These are phyloP conservation scores for Drosophila planitibia DNA, from an alignment of 2,888 invertebrate species.

Conservation along the genomic window DNA sequence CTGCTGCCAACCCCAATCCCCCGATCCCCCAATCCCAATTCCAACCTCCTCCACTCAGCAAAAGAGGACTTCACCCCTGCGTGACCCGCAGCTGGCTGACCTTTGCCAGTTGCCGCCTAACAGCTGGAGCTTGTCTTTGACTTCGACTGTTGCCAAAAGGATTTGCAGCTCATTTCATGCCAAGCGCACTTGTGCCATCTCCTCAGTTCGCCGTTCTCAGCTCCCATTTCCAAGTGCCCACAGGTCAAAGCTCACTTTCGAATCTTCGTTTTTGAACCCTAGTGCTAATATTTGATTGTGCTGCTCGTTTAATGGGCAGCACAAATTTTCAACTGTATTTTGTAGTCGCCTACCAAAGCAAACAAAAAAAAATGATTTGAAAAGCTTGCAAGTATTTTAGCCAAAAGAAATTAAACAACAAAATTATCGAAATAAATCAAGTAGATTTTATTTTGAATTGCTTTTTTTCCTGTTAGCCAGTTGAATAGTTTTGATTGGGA, in stretches of 20 bases:
- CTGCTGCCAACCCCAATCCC: conserved; percentile 45
- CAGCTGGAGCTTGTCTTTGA: conserved; percentile 4
- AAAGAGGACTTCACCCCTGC: not conserved
- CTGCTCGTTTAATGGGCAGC: conserved; percentile 58
- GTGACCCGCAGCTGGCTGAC: conserved; percentile 29
- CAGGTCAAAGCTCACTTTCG: not conserved
- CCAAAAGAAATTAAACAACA: not conserved
- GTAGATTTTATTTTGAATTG: conserved; percentile 10
- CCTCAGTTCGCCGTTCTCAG: not conserved
- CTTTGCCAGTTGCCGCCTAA: conserved; percentile 31
- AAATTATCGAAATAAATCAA: conserved; percentile 5
- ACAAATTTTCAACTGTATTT: conserved; percentile 45
- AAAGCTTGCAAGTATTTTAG: conserved; percentile 5
- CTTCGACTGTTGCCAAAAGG: conserved; percentile 69
- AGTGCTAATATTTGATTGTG: conserved; percentile 77
- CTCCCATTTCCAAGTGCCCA: not conserved
- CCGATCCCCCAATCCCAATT: no score
- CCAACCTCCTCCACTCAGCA: not conserved
- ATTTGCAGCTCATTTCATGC: conserved; percentile 78
- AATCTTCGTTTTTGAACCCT: conserved; percentile 41
- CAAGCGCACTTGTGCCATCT: conserved; percentile 59
- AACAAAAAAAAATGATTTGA: not conserved
- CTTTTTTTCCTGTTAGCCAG: not conserved
- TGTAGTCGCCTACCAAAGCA: conserved; percentile 1
- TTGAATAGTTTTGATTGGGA: not conserved